These are phyloP conservation scores for Cydia splendana DNA, from an alignment of 1,140 invertebrate species.

Conservation along the genomic window DNA sequence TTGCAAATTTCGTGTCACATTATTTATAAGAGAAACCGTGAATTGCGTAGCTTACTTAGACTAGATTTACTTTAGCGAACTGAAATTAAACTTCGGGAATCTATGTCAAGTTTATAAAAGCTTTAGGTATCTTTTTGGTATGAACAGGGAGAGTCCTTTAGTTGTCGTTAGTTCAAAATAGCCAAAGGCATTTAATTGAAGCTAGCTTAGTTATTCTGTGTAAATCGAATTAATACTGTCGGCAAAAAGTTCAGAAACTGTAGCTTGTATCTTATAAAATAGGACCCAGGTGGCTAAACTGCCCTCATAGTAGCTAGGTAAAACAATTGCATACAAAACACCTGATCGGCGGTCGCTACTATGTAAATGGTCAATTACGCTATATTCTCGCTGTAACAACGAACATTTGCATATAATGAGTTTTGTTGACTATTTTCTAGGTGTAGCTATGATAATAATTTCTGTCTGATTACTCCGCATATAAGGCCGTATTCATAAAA, in stretches of 20 bases:
- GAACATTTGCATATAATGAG: background rate
- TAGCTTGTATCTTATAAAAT: background rate
- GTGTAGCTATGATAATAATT: background rate
- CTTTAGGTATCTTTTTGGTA: no score
- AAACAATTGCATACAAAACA: constrained; percentile 1
- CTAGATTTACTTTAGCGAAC: background rate
- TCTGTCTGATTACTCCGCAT: background rate
- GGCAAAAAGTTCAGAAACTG: background rate
- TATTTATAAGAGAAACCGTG: background rate
- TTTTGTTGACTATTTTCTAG: background rate
- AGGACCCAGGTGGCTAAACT: background rate
- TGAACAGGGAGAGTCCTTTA: no score
- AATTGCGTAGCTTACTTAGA: background rate
- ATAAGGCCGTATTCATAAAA: background rate
- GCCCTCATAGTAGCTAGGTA: background rate
- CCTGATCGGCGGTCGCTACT: background rate
- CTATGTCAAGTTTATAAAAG: background rate
- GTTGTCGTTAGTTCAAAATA: no score
- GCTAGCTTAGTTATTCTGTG: no score
- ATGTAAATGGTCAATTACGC: constrained; percentile 28
- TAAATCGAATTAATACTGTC: no score
- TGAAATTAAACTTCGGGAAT: background rate
- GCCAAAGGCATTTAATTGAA: no score
- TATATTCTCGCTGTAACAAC: background rate
- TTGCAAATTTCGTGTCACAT: background rate